Conservation (phyloP, 2,113 vertebrate genomes). For the Plotosus lineatus region DNA sequence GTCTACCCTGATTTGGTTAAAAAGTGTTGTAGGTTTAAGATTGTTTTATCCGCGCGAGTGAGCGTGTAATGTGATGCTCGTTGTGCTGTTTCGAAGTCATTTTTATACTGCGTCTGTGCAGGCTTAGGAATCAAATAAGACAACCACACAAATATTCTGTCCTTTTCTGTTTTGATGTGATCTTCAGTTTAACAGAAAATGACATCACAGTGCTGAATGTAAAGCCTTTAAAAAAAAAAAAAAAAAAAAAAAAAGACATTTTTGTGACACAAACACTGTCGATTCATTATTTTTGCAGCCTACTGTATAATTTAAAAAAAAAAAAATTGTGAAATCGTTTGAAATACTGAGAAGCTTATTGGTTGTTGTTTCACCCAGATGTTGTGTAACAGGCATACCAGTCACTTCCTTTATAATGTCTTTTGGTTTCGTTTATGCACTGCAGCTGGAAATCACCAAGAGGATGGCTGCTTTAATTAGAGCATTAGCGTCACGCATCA, state of each 20-base stretch:
- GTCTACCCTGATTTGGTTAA: background rate
- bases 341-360: background rate
- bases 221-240: background rate
- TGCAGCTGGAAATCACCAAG: conserved; percentile 54
- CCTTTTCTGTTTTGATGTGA: background rate
- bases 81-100: background rate
- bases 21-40: background rate
- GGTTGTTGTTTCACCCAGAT: background rate
- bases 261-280: background rate
- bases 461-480: conserved; percentile 68
- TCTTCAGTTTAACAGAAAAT: background rate
- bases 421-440: background rate
- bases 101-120: background rate
- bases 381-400: background rate
- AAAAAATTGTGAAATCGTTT: background rate
- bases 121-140: background rate
- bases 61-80: background rate
- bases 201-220: background rate
- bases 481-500: conserved; percentile 62
- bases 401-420: background rate
- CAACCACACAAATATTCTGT: background rate
- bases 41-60: background rate
- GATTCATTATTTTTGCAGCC: background rate
- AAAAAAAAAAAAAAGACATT: background rate
- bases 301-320: background rate